Percentiles rank a stretch among this genome's conserved stretches.
Evolutionary conservation across 35 echinoderm and acorn worm genomes (phyloP).

Genomic region (Patiria miniata): DNA sequence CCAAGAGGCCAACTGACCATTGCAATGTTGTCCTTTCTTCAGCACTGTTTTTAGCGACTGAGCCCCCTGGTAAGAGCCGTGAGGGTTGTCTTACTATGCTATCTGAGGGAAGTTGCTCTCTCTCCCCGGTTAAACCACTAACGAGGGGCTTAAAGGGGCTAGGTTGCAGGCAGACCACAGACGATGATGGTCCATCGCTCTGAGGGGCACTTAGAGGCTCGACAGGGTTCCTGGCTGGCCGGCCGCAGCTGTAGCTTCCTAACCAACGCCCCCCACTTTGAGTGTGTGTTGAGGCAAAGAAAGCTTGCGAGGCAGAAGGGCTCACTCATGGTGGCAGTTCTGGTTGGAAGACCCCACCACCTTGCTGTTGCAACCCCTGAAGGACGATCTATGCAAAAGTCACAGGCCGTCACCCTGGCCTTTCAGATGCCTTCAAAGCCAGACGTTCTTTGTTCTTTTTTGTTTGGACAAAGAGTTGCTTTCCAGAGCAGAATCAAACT

Average conservation of each 20-base stretch:
- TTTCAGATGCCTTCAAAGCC: no score
- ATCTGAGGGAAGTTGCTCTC: neutral
- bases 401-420: neutral
- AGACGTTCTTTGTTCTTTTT: no score
- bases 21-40: conserved; percentile 78
- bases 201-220: neutral
- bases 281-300: neutral
- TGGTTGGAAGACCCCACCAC: conserved; percentile 16
- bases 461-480: no score
- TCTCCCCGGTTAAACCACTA: neutral
- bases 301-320: conserved; percentile 9
- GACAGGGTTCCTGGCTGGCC: neutral
- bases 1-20: conserved; percentile 28
- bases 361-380: conserved; percentile 1
- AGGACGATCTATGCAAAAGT: conserved; percentile 16
- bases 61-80: neutral
- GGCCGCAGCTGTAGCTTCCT: neutral
- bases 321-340: conserved; percentile 5
- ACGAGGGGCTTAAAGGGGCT: conserved; percentile 20
- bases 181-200: conserved; percentile 17
- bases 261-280: neutral
- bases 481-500: no score
- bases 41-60: conserved; percentile 39
- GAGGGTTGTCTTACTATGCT: conserved; percentile 21
- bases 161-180: neutral